Conservation (phyloP, 2,797 vertebrate species). For the Denticeps clupeoides region DNA sequence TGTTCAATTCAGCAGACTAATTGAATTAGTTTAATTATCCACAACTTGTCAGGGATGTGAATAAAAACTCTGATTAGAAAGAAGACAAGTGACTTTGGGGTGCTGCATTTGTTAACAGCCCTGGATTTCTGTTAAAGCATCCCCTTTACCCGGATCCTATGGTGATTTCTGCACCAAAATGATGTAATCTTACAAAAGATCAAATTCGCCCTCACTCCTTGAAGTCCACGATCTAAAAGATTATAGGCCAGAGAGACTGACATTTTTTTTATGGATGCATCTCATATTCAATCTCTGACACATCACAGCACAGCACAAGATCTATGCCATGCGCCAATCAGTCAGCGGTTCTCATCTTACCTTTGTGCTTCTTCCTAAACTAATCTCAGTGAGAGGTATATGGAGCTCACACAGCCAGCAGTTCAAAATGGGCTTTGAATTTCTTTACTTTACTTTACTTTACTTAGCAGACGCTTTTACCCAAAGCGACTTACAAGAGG, state of each 20-base stretch:
- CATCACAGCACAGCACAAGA: conserved; percentile 47
- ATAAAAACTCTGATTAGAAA: not conserved
- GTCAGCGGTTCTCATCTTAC: conserved; percentile 8
- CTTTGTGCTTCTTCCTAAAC: not conserved
- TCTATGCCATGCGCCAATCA: conserved; percentile 44
- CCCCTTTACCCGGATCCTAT: too few relatives aligned
- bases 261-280: conserved; percentile 25
- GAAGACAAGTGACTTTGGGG: too few relatives aligned
- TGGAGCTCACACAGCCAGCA: not conserved
- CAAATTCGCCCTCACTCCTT: conserved; percentile 23
- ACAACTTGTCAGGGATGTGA: not conserved
- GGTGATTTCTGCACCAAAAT: conserved; percentile 28
- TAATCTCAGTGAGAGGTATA: not conserved
- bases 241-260: conserved; percentile 41
- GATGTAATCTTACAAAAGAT: conserved; percentile 35
- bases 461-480: too few relatives aligned
- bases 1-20: not conserved
- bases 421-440: too few relatives aligned
- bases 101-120: too few relatives aligned
- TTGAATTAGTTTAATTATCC: not conserved
- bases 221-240: conserved; percentile 35
- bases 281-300: conserved; percentile 41
- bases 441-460: too few relatives aligned
- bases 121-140: too few relatives aligned
- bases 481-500: too few relatives aligned